A percentile compares a stretch with the other conserved stretches of the same genome.
phyloP scores from a whole-genome alignment of 2,797 vertebrate genomes.

The Falco biarmicus region DNA sequence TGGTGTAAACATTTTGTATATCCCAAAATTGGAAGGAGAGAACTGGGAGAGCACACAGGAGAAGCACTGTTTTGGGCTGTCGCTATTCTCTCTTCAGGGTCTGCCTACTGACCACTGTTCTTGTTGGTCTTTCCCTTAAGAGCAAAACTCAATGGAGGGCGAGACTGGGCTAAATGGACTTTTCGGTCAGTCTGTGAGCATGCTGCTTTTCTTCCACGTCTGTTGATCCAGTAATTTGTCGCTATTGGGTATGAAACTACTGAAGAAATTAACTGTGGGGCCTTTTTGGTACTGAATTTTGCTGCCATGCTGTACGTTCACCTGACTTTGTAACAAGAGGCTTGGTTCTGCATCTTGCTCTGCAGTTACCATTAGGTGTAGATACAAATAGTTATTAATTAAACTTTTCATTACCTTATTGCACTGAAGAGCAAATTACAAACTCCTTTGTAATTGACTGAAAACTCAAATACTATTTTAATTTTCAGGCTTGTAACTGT shows the following conservation, averaged over 20 bases:
- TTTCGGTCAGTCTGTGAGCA: not conserved
- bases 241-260: not conserved
- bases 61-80: not conserved
- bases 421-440: not conserved
- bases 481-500: not conserved
- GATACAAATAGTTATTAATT: not conserved
- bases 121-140: not conserved
- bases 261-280: not conserved
- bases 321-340: not conserved
- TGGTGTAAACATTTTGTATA: not conserved
- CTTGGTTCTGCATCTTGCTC: not conserved
- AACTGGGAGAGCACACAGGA: not conserved
- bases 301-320: not conserved
- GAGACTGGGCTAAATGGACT: not conserved
- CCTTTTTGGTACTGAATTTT: not conserved
- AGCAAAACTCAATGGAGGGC: rapidly evolving
- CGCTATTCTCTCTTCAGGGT: not conserved
- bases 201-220: not conserved
- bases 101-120: not conserved
- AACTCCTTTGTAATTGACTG: not conserved
- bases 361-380: not conserved
- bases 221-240: not conserved
- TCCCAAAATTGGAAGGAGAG: not conserved
- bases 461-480: not conserved
- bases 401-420: not conserved